phyloP scores from a whole-genome alignment of 1,140 invertebrate genomes.

The Pteromalus puparum region DNA sequence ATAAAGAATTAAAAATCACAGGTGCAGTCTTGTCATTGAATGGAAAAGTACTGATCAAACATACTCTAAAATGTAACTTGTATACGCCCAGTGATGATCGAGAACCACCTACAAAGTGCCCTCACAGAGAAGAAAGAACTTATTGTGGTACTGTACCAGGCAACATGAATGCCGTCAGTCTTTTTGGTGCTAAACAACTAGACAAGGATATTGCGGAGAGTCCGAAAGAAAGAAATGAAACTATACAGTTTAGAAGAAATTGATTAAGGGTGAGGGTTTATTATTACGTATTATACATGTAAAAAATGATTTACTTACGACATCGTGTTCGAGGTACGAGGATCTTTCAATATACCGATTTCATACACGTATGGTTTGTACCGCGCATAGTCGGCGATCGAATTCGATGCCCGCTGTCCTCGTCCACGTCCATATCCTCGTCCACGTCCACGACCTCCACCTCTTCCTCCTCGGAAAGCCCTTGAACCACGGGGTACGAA shows the following conservation, averaged over 20 bases:
- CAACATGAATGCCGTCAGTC: constrained; percentile 71
- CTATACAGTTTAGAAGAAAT: constrained; percentile 45
- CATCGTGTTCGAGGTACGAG: too few relatives aligned
- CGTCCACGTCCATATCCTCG: too few relatives aligned
- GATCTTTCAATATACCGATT: too few relatives aligned
- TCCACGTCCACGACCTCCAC: too few relatives aligned
- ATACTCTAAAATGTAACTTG: constrained; percentile 66
- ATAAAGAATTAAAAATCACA: constrained; percentile 79
- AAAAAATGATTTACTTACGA: too few relatives aligned
- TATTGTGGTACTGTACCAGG: constrained; percentile 74
- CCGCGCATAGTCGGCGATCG: too few relatives aligned
- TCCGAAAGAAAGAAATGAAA: constrained; percentile 79
- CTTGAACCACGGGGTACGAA: too few relatives aligned
- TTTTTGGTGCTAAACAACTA: constrained; percentile 77
- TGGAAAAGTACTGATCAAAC: constrained; percentile 83
- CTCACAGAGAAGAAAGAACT: constrained; percentile 72
- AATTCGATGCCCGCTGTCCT: too few relatives aligned
- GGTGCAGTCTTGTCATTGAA: constrained; percentile 96
- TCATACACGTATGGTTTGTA: too few relatives aligned
- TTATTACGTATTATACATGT: constrained; percentile 39
- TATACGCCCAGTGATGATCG: constrained; percentile 70
- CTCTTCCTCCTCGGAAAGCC: too few relatives aligned
- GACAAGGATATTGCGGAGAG: constrained; percentile 84
- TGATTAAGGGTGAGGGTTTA: neutral
- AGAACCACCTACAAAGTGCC: constrained; percentile 75